These are phyloP conservation scores for Pimephales promelas DNA, from an alignment of 2,113 vertebrate species.

Conservation along the genomic window DNA sequence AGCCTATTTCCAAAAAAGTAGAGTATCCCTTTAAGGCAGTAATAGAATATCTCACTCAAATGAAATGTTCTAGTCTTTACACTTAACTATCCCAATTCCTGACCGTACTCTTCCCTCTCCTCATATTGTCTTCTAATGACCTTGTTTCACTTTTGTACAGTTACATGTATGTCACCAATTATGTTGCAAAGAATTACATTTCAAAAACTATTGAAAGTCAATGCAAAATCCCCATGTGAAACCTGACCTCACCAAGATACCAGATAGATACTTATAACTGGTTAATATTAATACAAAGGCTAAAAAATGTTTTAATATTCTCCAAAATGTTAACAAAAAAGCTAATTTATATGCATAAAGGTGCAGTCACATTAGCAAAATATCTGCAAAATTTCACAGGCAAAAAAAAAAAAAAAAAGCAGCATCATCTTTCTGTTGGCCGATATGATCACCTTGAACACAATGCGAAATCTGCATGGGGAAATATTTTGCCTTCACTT, in stretches of 20 bases:
- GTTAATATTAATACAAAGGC: neutral
- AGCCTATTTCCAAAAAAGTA: no score
- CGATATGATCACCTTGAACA: neutral
- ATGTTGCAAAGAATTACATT: neutral
- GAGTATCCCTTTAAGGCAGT: no score
- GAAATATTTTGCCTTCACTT: neutral
- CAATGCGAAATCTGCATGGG: neutral
- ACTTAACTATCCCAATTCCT: conserved; percentile 20
- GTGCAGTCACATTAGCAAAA: neutral
- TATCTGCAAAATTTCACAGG: neutral
- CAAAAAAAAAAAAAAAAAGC: neutral
- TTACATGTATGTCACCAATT: conserved; percentile 28
- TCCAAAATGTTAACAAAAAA: neutral
- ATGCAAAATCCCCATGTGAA: neutral
- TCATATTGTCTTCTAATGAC: conserved; percentile 2
- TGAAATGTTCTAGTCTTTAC: conserved; percentile 45
- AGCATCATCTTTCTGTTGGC: neutral
- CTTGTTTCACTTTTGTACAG: conserved; percentile 28
- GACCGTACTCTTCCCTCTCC: conserved; percentile 26
- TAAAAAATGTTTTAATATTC: neutral
- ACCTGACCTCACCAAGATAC: neutral
- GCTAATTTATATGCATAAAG: neutral
- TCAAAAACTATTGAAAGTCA: neutral
- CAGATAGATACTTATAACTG: neutral
- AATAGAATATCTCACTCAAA: conserved; percentile 37